Evolutionary conservation across 2,113 vertebrate species (phyloP).

Genomic region (Sigmodon hispidus): DNA sequence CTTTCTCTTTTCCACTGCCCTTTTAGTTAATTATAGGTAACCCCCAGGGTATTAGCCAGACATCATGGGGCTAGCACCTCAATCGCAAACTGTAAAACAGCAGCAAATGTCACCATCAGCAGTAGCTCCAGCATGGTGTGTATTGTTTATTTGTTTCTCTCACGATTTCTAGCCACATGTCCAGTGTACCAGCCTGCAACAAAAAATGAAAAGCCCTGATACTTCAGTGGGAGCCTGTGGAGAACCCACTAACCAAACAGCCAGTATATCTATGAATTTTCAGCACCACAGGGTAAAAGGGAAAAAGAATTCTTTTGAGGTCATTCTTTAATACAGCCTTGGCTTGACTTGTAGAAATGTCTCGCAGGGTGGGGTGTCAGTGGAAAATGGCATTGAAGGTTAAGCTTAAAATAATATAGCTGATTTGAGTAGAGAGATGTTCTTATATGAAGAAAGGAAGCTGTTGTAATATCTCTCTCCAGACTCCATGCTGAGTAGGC

Average conservation of each 20-base stretch:
- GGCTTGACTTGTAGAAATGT: constrained; percentile 29
- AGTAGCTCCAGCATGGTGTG: background rate
- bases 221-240: background rate
- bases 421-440: background rate
- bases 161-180: background rate
- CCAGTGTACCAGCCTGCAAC: background rate
- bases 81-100: background rate
- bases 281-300: background rate
- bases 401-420: background rate
- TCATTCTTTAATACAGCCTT: background rate
- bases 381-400: constrained; percentile 31
- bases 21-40: background rate
- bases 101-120: background rate
- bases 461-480: background rate
- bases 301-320: constrained; percentile 22
- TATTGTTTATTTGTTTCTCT: background rate
- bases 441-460: background rate
- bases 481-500: background rate
- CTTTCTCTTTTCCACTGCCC: background rate
- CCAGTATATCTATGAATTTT: background rate
- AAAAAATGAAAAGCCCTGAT: background rate
- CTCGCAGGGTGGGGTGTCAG: background rate
- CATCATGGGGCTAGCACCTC: background rate
- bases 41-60: background rate
- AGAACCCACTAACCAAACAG: background rate